A percentile compares a stretch with the other conserved stretches of the same genome.
These are phyloP conservation scores for Formica selysi DNA, from an alignment of 1,140 invertebrate genomes.

Conservation along the genomic window DNA sequence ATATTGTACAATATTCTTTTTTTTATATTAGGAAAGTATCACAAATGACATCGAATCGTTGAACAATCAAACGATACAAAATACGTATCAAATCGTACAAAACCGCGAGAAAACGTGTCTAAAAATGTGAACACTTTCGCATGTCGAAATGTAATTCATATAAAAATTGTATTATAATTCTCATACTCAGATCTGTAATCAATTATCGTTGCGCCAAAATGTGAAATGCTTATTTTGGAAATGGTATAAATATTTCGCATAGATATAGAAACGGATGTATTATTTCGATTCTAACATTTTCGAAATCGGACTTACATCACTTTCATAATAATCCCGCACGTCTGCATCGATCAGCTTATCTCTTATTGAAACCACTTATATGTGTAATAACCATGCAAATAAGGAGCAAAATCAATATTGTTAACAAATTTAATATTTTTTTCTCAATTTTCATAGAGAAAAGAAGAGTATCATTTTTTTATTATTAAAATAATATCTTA, in stretches of 20 bases:
- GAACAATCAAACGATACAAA: constrained; percentile 39
- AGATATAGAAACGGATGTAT: background rate
- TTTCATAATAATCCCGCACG: constrained; percentile 1
- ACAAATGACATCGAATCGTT: constrained; percentile 54
- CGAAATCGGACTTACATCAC: background rate
- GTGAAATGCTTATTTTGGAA: constrained; percentile 26
- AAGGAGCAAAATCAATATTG: background rate
- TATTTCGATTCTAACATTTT: background rate
- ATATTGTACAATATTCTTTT: constrained; percentile 26
- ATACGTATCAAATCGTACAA: constrained; percentile 31
- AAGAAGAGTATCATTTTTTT: background rate
- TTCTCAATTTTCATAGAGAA: background rate
- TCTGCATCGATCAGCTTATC: constrained; percentile 1
- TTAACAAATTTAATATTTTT: background rate
- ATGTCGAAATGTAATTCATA: constrained; percentile 8
- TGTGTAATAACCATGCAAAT: background rate
- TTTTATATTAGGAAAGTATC: constrained; percentile 63
- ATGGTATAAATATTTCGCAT: background rate
- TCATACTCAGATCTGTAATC: constrained; percentile 14
- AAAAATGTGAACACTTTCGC: constrained; percentile 41
- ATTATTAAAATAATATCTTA: constrained; percentile 5
- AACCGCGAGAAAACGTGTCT: background rate
- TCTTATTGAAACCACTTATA: background rate
- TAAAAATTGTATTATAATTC: constrained; percentile 20
- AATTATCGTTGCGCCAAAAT: background rate